Evolutionary conservation across 2,113 vertebrate species (phyloP).

Genomic region (human): GRCh38 chr3:21872501-21873000

Average conservation of each 20-base stretch:
- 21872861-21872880: background rate
- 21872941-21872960: background rate
- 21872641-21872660: background rate
- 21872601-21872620: background rate
- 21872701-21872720: background rate
- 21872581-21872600: background rate
- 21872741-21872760: background rate
- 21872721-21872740: background rate
- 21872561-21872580: background rate
- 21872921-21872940: background rate
- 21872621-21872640: background rate
- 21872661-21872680: background rate
- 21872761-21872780: background rate
- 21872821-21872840: background rate
- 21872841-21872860: background rate
- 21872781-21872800: background rate
- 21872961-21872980: background rate
- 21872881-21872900: background rate
- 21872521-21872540: background rate
- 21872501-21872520: background rate
- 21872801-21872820: background rate
- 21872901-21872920: background rate
- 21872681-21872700: background rate
- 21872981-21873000: background rate
- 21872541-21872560: background rate